These are phyloP conservation scores for Urocyon cinereoargenteus DNA, from an alignment of 2,797 vertebrate genomes.

Conservation along the genomic window DNA sequence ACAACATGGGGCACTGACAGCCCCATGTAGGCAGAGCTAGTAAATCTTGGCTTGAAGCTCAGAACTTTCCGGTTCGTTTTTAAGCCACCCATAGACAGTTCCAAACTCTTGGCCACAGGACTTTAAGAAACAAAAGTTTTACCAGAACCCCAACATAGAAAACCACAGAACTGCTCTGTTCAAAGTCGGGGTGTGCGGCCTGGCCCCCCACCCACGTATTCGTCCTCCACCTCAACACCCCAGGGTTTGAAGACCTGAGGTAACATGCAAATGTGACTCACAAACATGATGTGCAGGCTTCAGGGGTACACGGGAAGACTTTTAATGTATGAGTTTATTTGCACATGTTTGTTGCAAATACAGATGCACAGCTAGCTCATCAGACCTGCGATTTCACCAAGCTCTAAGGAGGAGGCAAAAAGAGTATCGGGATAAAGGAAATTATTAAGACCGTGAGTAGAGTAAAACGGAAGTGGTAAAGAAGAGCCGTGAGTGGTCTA, in stretches of 20 bases:
- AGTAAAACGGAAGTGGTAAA: background rate
- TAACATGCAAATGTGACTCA: accelerated
- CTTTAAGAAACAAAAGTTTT: background rate
- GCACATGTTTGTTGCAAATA: background rate
- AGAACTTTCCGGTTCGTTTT: background rate
- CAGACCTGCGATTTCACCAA: background rate
- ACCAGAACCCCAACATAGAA: background rate
- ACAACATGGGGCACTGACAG: accelerated
- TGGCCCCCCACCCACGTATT: background rate
- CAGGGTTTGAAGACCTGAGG: background rate
- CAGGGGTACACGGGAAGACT: accelerated
- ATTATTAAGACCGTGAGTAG: background rate
- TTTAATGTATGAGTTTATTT: background rate
- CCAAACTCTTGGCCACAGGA: background rate
- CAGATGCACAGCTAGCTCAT: background rate
- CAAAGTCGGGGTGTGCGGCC: background rate
- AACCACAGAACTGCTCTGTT: background rate
- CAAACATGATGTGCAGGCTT: background rate
- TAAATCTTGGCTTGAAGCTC: background rate
- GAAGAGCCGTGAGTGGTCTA: background rate
- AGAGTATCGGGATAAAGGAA: background rate
- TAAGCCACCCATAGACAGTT: background rate
- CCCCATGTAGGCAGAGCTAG: accelerated
- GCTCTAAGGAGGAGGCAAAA: background rate
- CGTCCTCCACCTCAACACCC: accelerated